Percentiles rank a stretch among this genome's conserved stretches.
Conservation (phyloP, 2,797 vertebrate genomes). For the Rallus crepitans region DNA sequence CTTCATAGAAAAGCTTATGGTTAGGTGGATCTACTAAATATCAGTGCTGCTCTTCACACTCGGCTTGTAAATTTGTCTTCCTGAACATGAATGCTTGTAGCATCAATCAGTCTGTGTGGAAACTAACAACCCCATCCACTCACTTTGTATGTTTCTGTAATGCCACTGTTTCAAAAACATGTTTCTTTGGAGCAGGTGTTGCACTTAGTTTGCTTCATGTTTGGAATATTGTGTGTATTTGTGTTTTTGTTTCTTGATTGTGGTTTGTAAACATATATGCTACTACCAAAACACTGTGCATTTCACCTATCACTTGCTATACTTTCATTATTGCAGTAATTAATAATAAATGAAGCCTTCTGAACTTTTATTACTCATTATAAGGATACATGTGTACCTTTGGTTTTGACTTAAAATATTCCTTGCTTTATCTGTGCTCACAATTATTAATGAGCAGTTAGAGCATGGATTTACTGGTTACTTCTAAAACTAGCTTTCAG, state of each 20-base stretch:
- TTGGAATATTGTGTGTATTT: neutral
- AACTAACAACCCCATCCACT: neutral
- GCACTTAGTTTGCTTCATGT: neutral
- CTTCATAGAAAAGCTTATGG: neutral
- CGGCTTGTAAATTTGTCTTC: neutral
- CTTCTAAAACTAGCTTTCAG: constrained; percentile 3
- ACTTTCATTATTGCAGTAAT: neutral
- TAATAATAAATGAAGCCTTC: constrained; percentile 4
- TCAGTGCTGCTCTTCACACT: neutral
- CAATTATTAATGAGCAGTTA: neutral
- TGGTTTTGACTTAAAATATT: neutral
- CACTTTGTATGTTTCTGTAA: neutral
- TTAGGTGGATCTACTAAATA: neutral
- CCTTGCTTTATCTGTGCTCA: neutral
- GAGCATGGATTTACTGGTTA: neutral
- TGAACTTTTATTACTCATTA: neutral
- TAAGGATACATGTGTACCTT: neutral
- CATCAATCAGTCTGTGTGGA: neutral
- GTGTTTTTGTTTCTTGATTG: neutral
- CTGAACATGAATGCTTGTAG: neutral
- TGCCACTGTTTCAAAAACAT: neutral
- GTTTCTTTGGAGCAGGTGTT: neutral
- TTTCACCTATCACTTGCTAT: neutral
- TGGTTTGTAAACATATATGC: neutral
- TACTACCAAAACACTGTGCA: neutral